Evolutionary conservation across 2,113 vertebrate genomes (phyloP).

Genomic region (Empidonax alnorum): DNA sequence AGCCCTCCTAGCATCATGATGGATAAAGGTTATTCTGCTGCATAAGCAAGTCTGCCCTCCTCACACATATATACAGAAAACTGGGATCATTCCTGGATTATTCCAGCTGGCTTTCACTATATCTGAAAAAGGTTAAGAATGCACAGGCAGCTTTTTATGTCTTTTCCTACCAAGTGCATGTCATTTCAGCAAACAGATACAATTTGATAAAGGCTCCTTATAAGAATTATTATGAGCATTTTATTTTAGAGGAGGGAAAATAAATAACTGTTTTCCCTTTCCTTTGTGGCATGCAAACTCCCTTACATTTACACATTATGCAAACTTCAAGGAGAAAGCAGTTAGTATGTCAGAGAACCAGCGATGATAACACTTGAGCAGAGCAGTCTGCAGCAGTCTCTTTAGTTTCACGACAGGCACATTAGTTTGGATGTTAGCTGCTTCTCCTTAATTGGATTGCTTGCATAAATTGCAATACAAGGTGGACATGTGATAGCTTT

Average conservation of each 20-base stretch:
- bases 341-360: conserved; percentile 12
- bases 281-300: not conserved
- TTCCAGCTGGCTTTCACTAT: not conserved
- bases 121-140: not conserved
- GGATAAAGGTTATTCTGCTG: not conserved
- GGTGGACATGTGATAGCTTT: conserved; percentile 75
- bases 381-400: conserved; percentile 1
- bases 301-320: not conserved
- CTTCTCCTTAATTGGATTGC: conserved; percentile 84
- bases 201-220: conserved; percentile 34
- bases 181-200: not conserved
- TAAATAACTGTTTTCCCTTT: not conserved
- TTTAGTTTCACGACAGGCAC: conserved; percentile 54
- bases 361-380: not conserved
- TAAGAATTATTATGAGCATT: conserved; percentile 44
- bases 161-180: not conserved
- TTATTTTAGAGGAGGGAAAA: conserved; percentile 37
- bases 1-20: not conserved
- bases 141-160: not conserved
- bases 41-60: not conserved
- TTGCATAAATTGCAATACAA: conserved; percentile 82
- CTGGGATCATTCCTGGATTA: not conserved
- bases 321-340: conserved; percentile 32
- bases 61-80: not conserved
- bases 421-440: conserved; percentile 52